phyloP scores from a whole-genome alignment of 2,888 invertebrate species.

The Watsonalla cultraria region DNA sequence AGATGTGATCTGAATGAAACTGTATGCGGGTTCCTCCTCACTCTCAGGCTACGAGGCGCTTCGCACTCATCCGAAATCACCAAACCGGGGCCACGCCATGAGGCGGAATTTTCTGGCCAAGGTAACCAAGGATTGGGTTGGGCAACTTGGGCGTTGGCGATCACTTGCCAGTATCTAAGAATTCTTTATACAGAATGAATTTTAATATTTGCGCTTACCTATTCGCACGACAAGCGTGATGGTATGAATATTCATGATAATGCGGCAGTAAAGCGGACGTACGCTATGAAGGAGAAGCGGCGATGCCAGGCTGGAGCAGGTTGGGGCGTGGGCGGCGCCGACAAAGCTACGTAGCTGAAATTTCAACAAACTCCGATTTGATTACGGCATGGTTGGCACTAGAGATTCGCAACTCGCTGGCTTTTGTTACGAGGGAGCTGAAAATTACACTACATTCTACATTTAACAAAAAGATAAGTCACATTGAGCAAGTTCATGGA shows the following conservation, averaged over 20 bases:
- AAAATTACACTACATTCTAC: constrained; percentile 2
- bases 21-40: too few relatives aligned
- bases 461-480: constrained; percentile 17
- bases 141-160: too few relatives aligned
- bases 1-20: too few relatives aligned
- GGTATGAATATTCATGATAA: constrained; percentile 47
- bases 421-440: constrained; percentile 13
- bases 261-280: constrained; percentile 35
- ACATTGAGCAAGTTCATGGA: constrained; percentile 32
- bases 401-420: constrained; percentile 28
- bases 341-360: constrained; percentile 48
- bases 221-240: constrained; percentile 32
- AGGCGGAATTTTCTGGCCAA: too few relatives aligned
- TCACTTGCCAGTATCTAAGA: too few relatives aligned
- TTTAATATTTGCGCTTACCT: constrained; percentile 33
- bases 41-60: too few relatives aligned
- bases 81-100: too few relatives aligned
- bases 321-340: constrained; percentile 39
- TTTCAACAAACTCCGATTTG: constrained; percentile 37
- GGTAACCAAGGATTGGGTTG: too few relatives aligned
- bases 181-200: constrained; percentile 32
- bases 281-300: constrained; percentile 44
- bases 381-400: constrained; percentile 16
- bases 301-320: constrained; percentile 45
- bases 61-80: too few relatives aligned